Conservation (phyloP, 2,888 invertebrate species). For the Carabus problematicus region DNA sequence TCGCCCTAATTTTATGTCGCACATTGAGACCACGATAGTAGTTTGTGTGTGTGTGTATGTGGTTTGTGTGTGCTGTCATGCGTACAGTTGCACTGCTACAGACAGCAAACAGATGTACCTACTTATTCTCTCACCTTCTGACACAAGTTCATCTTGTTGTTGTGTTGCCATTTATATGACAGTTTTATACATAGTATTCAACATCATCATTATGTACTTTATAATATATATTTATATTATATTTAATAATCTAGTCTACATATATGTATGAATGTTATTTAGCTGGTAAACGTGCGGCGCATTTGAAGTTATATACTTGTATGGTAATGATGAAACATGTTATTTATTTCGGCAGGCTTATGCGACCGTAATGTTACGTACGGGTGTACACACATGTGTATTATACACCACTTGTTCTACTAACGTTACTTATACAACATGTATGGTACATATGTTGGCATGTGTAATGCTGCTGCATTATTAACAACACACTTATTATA, state of each 20-base stretch:
- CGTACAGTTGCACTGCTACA: slow-evolving; percentile 30
- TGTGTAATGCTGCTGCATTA: slow-evolving; percentile 10
- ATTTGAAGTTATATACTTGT: slow-evolving; percentile 35
- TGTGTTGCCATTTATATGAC: slow-evolving; percentile 33
- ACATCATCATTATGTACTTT: slow-evolving; percentile 34
- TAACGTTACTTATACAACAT: too few species aligned
- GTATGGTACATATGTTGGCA: not conserved
- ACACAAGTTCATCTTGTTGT: not conserved
- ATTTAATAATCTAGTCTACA: slow-evolving; percentile 43
- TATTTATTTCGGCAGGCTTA: slow-evolving; percentile 20
- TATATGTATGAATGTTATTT: slow-evolving; percentile 43
- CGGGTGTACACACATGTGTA: too few species aligned
- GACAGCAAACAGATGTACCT: not conserved
- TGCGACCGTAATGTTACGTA: not conserved
- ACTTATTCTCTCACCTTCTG: not conserved
- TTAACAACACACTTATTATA: slow-evolving; percentile 8
- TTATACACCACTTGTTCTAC: too few species aligned
- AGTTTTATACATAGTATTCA: slow-evolving; percentile 31
- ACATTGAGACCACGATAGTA: slow-evolving; percentile 30
- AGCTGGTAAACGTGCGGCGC: slow-evolving; percentile 39
- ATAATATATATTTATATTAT: slow-evolving; percentile 37
- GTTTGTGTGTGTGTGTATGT: not conserved
- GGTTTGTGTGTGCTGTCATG: not conserved
- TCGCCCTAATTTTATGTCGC: slow-evolving; percentile 27
- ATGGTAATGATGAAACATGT: not conserved